Conservation (phyloP, 2,888 invertebrate genomes). For the Stenotaenia linearis region DNA sequence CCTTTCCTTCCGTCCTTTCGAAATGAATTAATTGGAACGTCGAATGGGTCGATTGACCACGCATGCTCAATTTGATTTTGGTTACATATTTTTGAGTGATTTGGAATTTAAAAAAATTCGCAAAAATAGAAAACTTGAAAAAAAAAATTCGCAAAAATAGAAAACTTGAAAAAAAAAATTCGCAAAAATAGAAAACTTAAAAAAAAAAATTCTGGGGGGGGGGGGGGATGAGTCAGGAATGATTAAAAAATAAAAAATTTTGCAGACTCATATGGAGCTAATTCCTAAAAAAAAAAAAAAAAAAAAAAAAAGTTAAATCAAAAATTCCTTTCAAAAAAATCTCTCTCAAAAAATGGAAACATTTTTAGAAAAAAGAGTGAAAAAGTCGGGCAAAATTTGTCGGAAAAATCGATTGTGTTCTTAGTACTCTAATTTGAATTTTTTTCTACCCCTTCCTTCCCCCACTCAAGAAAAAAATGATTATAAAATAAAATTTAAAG, state of each 20-base stretch:
- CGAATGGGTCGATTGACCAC: not conserved
- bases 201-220: no score
- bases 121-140: not conserved
- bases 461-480: not conserved
- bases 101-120: not conserved
- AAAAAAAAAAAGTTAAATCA: no score
- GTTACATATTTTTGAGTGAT: not conserved
- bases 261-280: not conserved
- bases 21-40: constrained; percentile 12
- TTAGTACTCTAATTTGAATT: not conserved
- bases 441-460: not conserved
- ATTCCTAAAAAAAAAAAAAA: no score
- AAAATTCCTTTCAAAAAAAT: no score
- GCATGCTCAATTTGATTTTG: not conserved
- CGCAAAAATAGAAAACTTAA: no score
- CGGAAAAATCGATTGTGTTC: not conserved
- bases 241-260: no score
- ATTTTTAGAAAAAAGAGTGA: not conserved
- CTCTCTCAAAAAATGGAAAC: not conserved
- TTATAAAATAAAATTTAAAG: not conserved
- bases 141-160: no score
- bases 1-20: constrained; percentile 13
- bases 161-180: no score
- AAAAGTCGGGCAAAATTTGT: not conserved
- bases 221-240: no score